Conservation (phyloP, 2,888 invertebrate species). For the Hyposoter didymator region DNA sequence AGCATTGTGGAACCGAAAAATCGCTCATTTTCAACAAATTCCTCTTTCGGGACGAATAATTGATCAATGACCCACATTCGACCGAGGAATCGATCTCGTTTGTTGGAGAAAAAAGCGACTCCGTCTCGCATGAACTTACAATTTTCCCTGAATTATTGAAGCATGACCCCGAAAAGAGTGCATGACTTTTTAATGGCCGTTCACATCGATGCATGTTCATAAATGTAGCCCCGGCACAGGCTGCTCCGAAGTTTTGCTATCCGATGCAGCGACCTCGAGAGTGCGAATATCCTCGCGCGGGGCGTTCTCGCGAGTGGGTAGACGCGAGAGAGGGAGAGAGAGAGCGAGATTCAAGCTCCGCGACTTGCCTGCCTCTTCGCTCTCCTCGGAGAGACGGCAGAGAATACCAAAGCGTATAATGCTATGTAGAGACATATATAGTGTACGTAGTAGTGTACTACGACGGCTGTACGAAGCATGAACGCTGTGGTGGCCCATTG, state of each 20-base stretch:
- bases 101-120: not conserved
- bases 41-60: not conserved
- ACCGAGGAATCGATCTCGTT: not conserved
- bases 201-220: slow-evolving; percentile 9
- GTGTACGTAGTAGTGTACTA: slow-evolving; percentile 49
- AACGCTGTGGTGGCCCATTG: slow-evolving; percentile 70
- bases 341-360: too few relatives aligned
- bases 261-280: slow-evolving; percentile 41
- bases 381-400: not conserved
- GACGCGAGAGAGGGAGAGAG: slow-evolving; percentile 30
- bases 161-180: not conserved
- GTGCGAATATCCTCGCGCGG: slow-evolving; percentile 54
- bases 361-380: not conserved
- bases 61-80: not conserved
- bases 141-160: not conserved
- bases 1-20: not conserved
- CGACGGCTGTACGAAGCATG: slow-evolving; percentile 55
- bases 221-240: not conserved
- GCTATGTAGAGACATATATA: slow-evolving; percentile 42
- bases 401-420: slow-evolving; percentile 29
- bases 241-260: slow-evolving; percentile 25
- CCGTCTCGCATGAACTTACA: not conserved
- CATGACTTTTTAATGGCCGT: not conserved
- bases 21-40: not conserved
- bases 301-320: slow-evolving; percentile 56